Conservation (phyloP, 2,888 invertebrate species). For the Apamea sordens region DNA sequence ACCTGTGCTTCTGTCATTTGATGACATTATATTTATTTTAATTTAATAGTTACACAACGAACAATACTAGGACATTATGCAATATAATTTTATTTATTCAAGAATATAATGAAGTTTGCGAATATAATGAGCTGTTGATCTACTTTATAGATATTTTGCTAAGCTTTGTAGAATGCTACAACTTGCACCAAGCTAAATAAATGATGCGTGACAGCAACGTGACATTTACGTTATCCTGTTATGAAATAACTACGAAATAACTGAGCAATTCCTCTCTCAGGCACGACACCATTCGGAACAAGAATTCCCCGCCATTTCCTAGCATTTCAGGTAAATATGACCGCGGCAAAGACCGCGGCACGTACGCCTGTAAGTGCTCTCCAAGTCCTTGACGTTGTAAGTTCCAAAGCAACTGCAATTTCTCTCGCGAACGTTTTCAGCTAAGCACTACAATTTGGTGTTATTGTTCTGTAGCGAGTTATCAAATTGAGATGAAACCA, state of each 20-base stretch:
- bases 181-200: background rate
- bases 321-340: constrained; percentile 29
- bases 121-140: background rate
- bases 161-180: background rate
- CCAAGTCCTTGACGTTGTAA: constrained; percentile 47
- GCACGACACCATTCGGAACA: constrained; percentile 19
- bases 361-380: constrained; percentile 56
- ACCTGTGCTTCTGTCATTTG: background rate
- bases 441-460: constrained; percentile 62
- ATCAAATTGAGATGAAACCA: constrained; percentile 63
- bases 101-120: background rate
- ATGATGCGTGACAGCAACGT: background rate
- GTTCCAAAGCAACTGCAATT: constrained; percentile 58
- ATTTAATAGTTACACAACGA: constrained; percentile 19
- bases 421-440: constrained; percentile 54
- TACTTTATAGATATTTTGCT: background rate
- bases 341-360: constrained; percentile 22
- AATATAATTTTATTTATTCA: background rate
- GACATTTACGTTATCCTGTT: constrained; percentile 33
- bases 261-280: constrained; percentile 32
- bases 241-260: constrained; percentile 50
- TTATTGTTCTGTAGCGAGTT: constrained; percentile 57
- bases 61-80: background rate
- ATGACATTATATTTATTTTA: constrained; percentile 3
- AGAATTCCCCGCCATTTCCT: constrained; percentile 36